phyloP scores from a whole-genome alignment of 2,888 invertebrate genomes.

The Charanyca ferruginea region DNA sequence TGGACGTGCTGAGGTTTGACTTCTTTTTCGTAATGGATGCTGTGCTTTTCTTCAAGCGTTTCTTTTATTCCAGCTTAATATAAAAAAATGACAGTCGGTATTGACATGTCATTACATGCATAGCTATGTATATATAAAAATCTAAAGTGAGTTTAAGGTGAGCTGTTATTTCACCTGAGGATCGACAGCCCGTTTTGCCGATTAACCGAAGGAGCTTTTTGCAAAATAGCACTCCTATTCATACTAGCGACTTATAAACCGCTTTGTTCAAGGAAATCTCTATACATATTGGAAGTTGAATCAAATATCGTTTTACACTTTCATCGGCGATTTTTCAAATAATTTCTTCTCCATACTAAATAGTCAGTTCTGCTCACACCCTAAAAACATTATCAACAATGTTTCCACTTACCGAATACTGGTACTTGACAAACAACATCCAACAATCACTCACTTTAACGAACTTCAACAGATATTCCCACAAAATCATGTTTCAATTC shows the following conservation, averaged over 20 bases:
- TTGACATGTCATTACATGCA: neutral
- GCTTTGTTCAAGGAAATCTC: no score
- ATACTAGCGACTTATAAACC: no score
- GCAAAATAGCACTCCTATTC: no score
- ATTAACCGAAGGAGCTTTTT: no score
- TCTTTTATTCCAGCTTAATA: neutral
- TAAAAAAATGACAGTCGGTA: neutral
- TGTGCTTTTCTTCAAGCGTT: neutral
- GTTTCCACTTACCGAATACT: conserved; percentile 16
- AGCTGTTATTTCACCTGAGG: no score
- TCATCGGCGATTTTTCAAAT: no score
- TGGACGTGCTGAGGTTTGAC: conserved; percentile 31
- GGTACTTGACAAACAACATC: conserved; percentile 42
- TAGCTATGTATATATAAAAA: neutral
- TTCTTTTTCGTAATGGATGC: conserved; percentile 23
- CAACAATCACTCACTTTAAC: conserved; percentile 42
- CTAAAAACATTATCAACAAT: neutral
- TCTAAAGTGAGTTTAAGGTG: no score
- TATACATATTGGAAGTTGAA: no score
- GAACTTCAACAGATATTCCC: conserved; percentile 71
- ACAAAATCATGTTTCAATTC: conserved; percentile 71
- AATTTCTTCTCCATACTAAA: no score
- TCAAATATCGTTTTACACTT: no score
- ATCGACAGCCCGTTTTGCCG: no score
- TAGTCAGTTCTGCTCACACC: neutral